phyloP scores from a whole-genome alignment of 2,797 vertebrate genomes.

The Chaenodraco wilsoni region DNA sequence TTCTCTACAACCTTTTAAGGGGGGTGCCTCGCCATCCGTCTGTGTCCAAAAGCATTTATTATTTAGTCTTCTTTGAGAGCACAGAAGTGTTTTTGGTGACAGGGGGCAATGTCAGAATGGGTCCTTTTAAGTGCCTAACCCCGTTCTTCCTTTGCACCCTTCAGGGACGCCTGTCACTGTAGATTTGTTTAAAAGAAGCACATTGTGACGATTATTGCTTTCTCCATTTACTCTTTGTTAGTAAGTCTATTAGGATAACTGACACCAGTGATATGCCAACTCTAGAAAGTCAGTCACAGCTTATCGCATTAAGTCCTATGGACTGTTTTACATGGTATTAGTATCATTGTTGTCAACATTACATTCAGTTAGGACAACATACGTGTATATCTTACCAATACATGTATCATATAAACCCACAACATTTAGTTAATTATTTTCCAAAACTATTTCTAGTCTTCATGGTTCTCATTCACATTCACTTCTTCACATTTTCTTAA shows the following conservation, averaged over 20 bases:
- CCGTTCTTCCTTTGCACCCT: constrained; percentile 60
- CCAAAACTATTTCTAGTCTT: not conserved
- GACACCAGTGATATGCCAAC: constrained; percentile 6
- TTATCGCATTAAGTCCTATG: not conserved
- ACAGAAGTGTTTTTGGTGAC: constrained; percentile 71
- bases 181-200: constrained; percentile 62
- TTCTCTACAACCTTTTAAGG: constrained; percentile 61
- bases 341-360: not conserved
- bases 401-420: not conserved
- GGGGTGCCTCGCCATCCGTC: constrained; percentile 57
- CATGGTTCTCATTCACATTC: not conserved
- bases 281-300: not conserved
- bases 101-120: constrained; percentile 74
- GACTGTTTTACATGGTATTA: not conserved
- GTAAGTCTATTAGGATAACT: constrained; percentile 42
- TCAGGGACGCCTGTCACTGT: constrained; percentile 75
- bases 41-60: constrained; percentile 74
- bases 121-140: constrained; percentile 65
- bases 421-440: too few species aligned
- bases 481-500: not conserved
- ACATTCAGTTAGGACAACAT: not conserved
- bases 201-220: constrained; percentile 52
- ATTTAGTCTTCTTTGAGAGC: constrained; percentile 81
- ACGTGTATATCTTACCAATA: not conserved
- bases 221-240: constrained; percentile 46